Evolutionary conservation across 2,797 vertebrate species (phyloP).

Genomic region (Petrocephalus schoutedeni): DNA sequence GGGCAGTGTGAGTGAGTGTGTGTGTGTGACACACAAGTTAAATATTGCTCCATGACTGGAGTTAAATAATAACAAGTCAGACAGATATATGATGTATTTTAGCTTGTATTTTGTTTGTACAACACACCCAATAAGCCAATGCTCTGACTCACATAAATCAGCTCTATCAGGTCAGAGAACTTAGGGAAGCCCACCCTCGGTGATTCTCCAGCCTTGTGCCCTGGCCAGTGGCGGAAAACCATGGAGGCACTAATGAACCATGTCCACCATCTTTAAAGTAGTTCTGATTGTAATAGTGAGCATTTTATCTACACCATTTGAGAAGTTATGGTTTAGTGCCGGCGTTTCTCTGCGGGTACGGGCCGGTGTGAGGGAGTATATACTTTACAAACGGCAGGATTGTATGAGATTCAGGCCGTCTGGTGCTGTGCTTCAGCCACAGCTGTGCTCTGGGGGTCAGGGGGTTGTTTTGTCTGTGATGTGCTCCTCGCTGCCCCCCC

Average conservation of each 20-base stretch:
- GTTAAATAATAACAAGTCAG: neutral
- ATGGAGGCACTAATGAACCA: neutral
- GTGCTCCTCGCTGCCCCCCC: neutral
- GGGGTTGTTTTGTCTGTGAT: conserved; percentile 16
- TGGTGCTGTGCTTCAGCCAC: neutral
- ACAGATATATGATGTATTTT: neutral
- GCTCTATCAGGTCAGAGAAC: neutral
- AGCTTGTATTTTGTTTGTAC: neutral
- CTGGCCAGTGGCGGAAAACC: neutral
- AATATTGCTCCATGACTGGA: neutral
- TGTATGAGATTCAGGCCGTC: neutral
- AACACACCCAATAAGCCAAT: neutral
- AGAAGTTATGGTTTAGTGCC: neutral
- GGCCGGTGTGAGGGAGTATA: neutral
- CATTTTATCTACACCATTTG: neutral
- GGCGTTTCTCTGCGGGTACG: neutral
- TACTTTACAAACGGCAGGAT: neutral
- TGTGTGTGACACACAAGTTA: neutral
- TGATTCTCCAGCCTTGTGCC: no score
- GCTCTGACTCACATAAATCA: neutral
- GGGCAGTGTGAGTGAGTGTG: neutral
- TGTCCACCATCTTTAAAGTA: neutral
- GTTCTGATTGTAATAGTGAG: neutral
- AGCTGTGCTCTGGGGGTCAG: neutral
- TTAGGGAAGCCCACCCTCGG: no score